Evolutionary conservation across 2,113 vertebrate genomes (phyloP).

Genomic region (Phyllostomus hastatus): DNA sequence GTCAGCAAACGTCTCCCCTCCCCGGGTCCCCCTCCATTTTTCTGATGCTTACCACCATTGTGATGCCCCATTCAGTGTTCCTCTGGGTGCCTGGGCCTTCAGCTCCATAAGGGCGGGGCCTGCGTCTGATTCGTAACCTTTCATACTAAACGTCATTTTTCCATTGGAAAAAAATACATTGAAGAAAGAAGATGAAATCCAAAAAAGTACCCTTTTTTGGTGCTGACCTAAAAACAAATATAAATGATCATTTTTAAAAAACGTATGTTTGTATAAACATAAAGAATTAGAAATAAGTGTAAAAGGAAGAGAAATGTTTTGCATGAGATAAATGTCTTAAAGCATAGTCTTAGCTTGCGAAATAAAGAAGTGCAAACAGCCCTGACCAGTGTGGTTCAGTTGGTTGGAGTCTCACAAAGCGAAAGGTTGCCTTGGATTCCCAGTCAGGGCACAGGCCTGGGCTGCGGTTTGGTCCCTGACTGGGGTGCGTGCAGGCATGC

Average conservation of each 20-base stretch:
- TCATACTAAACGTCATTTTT: neutral
- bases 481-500: too few species aligned
- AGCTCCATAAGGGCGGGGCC: neutral
- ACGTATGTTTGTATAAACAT: neutral
- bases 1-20: neutral
- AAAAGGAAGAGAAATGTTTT: conserved; percentile 30
- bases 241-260: neutral
- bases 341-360: neutral
- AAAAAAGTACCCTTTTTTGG: neutral
- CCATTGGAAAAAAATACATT: neutral
- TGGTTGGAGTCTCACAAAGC: too few species aligned
- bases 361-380: neutral
- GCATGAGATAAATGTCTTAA: conserved; percentile 34
- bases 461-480: too few species aligned
- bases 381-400: too few species aligned
- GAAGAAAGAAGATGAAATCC: neutral
- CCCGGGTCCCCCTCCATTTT: neutral
- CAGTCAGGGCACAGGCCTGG: too few species aligned
- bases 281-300: neutral
- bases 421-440: too few species aligned
- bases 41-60: neutral
- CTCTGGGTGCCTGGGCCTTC: neutral
- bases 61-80: neutral
- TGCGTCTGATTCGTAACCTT: neutral
- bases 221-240: neutral